Percentiles rank a stretch among this genome's conserved stretches.
These are phyloP conservation scores for Quadriops clusia DNA, from an alignment of 2,888 invertebrate genomes.

Conservation along the genomic window DNA sequence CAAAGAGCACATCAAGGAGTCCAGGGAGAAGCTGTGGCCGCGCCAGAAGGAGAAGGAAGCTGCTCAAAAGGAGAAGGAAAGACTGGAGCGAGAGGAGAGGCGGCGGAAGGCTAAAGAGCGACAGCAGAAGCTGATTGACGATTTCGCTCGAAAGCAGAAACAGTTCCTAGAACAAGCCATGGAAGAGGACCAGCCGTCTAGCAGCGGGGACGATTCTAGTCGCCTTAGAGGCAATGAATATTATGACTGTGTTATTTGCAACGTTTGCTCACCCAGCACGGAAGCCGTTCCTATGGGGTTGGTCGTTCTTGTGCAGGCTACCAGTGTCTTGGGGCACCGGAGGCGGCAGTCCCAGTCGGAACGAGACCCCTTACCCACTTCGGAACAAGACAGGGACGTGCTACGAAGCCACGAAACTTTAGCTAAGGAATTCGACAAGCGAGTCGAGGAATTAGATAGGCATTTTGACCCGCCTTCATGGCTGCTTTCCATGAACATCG, in stretches of 20 bases:
- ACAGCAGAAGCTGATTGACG: slow-evolving; percentile 84
- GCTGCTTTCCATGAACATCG: slow-evolving; percentile 66
- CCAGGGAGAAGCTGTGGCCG: slow-evolving; percentile 68
- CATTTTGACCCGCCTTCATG: slow-evolving; percentile 71
- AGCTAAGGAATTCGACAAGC: slow-evolving; percentile 62
- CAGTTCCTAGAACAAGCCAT: slow-evolving; percentile 78
- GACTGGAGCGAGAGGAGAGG: slow-evolving; percentile 71
- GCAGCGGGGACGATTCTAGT: slow-evolving; percentile 51
- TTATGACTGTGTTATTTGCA: slow-evolving; percentile 94
- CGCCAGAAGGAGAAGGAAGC: slow-evolving; percentile 67
- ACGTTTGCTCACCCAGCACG: slow-evolving; percentile 76
- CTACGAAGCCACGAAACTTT: slow-evolving; percentile 52
- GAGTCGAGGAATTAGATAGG: slow-evolving; percentile 61
- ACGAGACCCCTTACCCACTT: slow-evolving; percentile 48
- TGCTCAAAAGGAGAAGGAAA: slow-evolving; percentile 55
- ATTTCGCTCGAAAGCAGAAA: slow-evolving; percentile 83
- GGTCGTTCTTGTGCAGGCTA: slow-evolving; percentile 77
- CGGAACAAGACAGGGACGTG: slow-evolving; percentile 49
- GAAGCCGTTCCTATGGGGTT: slow-evolving; percentile 77
- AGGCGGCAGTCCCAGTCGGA: slow-evolving; percentile 41
- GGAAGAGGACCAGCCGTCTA: slow-evolving; percentile 42
- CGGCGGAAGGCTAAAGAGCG: slow-evolving; percentile 75
- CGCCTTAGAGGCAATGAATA: slow-evolving; percentile 48
- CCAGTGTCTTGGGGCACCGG: slow-evolving; percentile 77
- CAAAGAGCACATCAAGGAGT: slow-evolving; percentile 53